Conservation (phyloP, 1,140 invertebrate genomes). For the Acromyrmex charruanus region DNA sequence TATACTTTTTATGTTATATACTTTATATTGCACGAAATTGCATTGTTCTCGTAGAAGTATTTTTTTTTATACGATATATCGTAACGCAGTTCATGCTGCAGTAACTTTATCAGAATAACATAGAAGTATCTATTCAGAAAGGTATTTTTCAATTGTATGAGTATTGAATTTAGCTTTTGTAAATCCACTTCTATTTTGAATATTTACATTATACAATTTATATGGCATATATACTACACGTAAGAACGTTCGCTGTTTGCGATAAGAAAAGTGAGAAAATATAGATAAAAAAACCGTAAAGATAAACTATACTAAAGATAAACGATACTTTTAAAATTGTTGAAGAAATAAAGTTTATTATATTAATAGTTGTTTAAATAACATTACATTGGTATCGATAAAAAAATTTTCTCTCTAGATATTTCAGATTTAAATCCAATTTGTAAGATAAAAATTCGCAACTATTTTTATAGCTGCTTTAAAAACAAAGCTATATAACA, state of each 20-base stretch:
- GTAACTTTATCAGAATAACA: neutral
- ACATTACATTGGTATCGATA: neutral
- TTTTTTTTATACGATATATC: neutral
- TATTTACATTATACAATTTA: constrained; percentile 2
- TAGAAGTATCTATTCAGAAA: neutral
- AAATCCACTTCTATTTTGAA: neutral
- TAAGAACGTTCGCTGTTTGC: neutral
- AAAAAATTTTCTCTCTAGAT: neutral
- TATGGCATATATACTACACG: neutral
- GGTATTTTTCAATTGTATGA: neutral
- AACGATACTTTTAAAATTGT: constrained; percentile 9
- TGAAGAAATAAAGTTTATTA: constrained; percentile 9
- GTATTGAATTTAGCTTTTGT: neutral
- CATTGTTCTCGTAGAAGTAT: neutral
- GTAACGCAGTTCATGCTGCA: neutral
- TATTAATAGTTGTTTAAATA: neutral
- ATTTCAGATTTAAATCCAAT: neutral
- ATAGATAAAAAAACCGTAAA: neutral
- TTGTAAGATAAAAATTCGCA: neutral
- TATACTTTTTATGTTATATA: neutral
- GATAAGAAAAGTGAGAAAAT: constrained; percentile 6
- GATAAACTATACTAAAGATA: neutral
- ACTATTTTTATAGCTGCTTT: neutral
- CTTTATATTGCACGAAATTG: neutral
- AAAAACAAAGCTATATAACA: neutral